A percentile compares a stretch with the other conserved stretches of the same genome.
phyloP scores from a whole-genome alignment of 1,140 invertebrate species.

The Bombus terrestris region DNA sequence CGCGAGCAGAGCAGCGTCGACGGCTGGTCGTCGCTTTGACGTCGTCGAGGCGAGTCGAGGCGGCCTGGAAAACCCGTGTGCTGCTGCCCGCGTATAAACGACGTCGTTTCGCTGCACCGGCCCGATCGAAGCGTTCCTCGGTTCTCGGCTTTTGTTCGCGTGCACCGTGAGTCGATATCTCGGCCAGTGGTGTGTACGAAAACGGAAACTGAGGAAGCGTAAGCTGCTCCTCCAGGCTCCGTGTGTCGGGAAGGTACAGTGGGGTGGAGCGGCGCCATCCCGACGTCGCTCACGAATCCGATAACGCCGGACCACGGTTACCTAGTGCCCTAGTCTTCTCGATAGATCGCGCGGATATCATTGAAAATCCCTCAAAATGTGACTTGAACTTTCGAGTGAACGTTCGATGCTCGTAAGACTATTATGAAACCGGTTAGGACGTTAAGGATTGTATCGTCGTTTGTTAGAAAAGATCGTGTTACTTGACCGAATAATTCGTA shows the following conservation, averaged over 20 bases:
- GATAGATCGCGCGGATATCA: background rate
- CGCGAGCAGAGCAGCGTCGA: slow-evolving; percentile 80
- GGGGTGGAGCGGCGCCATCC: slow-evolving; percentile 44
- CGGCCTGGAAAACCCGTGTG: background rate
- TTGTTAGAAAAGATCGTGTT: background rate
- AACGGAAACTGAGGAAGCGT: slow-evolving; percentile 18
- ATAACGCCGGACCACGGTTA: slow-evolving; percentile 31
- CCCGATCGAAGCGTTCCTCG: background rate
- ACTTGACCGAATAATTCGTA: background rate
- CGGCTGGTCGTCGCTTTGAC: slow-evolving; percentile 80
- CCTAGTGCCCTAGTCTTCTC: slow-evolving; percentile 19
- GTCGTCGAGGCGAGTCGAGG: slow-evolving; percentile 77
- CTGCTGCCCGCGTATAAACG: background rate
- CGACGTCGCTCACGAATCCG: slow-evolving; percentile 24
- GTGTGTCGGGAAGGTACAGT: background rate
- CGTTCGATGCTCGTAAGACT: background rate
- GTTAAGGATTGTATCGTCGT: background rate
- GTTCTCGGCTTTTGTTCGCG: background rate
- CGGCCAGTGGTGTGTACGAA: slow-evolving; percentile 6
- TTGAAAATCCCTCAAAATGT: background rate
- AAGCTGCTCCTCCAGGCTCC: background rate
- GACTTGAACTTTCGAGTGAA: background rate
- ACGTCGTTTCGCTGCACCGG: background rate
- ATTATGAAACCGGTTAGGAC: background rate
- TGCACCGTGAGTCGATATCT: background rate